A percentile compares a stretch with the other conserved stretches of the same genome.
These are phyloP conservation scores for Ethmia dodecea DNA, from an alignment of 2,888 invertebrate genomes.

Conservation along the genomic window DNA sequence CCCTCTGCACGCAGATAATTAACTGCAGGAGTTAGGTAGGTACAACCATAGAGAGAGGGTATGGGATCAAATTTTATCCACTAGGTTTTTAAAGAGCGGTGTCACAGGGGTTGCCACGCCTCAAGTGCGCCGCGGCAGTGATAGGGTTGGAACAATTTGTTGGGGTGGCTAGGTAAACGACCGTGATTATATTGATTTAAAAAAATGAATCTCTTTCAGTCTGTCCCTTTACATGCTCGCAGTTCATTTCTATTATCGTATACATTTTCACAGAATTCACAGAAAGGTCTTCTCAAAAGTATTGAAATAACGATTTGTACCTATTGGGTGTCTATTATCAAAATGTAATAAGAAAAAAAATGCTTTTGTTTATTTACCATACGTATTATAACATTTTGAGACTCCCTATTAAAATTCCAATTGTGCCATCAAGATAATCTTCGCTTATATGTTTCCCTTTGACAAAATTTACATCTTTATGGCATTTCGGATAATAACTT, in stretches of 20 bases:
- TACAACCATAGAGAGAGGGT: constrained; percentile 47
- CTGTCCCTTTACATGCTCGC: constrained; percentile 25
- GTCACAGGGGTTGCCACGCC: constrained; percentile 38
- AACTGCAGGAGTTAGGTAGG: constrained; percentile 75
- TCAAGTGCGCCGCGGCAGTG: constrained; percentile 41
- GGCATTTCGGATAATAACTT: constrained; percentile 28
- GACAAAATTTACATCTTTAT: constrained; percentile 51
- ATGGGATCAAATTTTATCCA: constrained; percentile 64
- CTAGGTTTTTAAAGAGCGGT: constrained; percentile 63
- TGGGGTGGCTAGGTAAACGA: constrained; percentile 65
- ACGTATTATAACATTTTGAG: no score
- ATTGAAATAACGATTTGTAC: no score
- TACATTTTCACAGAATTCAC: no score
- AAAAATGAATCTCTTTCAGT: constrained; percentile 46
- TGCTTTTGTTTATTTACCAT: no score
- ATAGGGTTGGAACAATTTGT: constrained; percentile 68
- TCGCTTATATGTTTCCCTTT: constrained; percentile 37
- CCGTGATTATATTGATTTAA: constrained; percentile 71
- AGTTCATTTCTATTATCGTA: no score
- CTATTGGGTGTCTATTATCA: no score
- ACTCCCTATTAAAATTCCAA: constrained; percentile 43
- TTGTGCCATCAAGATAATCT: constrained; percentile 34
- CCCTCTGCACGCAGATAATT: constrained; percentile 66
- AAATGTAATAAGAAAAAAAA: no score
- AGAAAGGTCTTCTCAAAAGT: no score